Base-by-base conservation (phyloP, 2,888 invertebrate species). In the Trichopria drosophilae region DNA sequence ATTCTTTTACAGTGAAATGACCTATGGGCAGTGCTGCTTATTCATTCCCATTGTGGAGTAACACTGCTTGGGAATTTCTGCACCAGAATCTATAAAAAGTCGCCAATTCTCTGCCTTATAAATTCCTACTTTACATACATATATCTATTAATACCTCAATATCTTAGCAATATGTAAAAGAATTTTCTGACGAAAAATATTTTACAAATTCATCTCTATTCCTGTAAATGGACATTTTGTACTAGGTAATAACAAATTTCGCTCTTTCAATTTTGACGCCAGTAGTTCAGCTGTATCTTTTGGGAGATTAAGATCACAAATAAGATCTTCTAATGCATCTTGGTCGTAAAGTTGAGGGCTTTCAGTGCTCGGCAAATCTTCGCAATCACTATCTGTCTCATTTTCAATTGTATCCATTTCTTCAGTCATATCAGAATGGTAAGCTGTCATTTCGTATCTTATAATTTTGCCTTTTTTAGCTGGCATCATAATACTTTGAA, bases 181-280 rank as follows among this genome's bases (percentile, higher is more conserved):
- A 9, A 32, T 32, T 32, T 32, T 3, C n/a, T 16, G n/a, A n/a
- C 13, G 32, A 32, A 32, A 32, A 32, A 3, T 32, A 32, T 18
- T 31, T 32, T 32, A n/a, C 9, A 32, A 32, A 32, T 3, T 32
- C 13, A 12, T 32, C 32, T 32, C 32, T 32, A n/a, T 32, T 32
- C 18, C 32, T 32, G 12, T 32, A 32, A 12, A n/a, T 12, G 9
- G 32, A 16, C 32, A 32, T 32, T 32, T 32, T 32, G 32, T 32
- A 9, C 32, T 18, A n/a, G 32, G 32, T 3, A 32, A 32, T 12
- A 32, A 12, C 3, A 32, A 12, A 32, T 32, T 6, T 12, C 32
- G 15, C 32, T 32, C 7, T 32, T 32, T 32, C 9, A 32, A 7
- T 32, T 18, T 32, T 32, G 32, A 32, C 15, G 32, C 32, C n/a